A percentile compares a stretch with the other conserved stretches of the same genome.
Evolutionary conservation across 2,113 vertebrate species (phyloP).

Genomic region (Perognathus longimembris): DNA sequence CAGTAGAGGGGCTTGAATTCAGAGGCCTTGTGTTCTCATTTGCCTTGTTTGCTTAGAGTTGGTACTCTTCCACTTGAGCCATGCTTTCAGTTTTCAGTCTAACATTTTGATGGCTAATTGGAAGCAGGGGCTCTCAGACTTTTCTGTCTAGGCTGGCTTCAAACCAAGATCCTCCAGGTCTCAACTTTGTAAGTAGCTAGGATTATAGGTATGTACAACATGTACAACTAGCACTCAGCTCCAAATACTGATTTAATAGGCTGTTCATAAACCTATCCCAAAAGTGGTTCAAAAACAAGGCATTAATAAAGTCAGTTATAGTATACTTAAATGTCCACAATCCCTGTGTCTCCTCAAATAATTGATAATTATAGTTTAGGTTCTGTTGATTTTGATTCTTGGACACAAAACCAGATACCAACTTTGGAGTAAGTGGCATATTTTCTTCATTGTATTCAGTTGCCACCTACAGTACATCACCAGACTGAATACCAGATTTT

Average conservation of each 20-base stretch:
- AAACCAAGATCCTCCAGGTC: too few species aligned
- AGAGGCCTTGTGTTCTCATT: too few species aligned
- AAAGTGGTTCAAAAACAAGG: conserved; percentile 38
- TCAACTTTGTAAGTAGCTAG: too few species aligned
- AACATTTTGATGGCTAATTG: too few species aligned
- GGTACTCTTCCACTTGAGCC: too few species aligned
- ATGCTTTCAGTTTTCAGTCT: too few species aligned
- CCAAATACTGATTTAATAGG: conserved; percentile 52
- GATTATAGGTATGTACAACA: too few species aligned
- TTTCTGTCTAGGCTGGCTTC: too few species aligned
- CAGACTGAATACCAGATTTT: not conserved
- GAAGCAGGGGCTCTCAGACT: too few species aligned
- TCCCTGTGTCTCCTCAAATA: conserved; percentile 3
- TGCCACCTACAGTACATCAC: not conserved
- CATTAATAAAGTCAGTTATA: not conserved
- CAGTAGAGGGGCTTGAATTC: too few species aligned
- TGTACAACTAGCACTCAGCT: not conserved
- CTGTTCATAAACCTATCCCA: conserved; percentile 3
- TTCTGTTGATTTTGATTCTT: conserved; percentile 15
- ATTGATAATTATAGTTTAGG: not conserved
- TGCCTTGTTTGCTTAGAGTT: too few species aligned
- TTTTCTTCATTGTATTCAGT: not conserved
- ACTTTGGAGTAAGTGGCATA: not conserved
- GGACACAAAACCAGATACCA: conserved; percentile 39
- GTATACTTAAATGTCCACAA: not conserved